Percentiles rank a stretch among this genome's conserved stretches.
Conservation (phyloP, 2,113 vertebrate species). For the Cardinalis cardinalis region DNA sequence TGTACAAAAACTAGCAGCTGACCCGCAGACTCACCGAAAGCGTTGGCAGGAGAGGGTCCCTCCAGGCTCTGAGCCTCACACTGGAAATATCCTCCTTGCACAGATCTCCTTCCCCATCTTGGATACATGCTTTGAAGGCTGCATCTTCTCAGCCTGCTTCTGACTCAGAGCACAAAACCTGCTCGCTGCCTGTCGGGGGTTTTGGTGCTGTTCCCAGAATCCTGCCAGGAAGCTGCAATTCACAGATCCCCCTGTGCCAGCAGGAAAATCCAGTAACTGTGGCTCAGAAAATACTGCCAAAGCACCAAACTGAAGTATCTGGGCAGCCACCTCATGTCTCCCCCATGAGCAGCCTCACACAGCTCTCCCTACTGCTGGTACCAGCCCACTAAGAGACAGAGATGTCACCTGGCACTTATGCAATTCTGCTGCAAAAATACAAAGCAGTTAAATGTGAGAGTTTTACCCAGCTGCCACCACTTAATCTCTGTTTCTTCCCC, state of each 20-base stretch:
- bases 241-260: neutral
- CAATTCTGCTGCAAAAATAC: neutral
- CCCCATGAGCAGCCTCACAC: neutral
- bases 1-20: neutral
- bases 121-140: neutral
- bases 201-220: conserved; percentile 49
- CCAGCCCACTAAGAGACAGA: neutral
- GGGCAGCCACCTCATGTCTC: neutral
- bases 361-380: neutral
- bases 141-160: conserved; percentile 34
- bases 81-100: neutral
- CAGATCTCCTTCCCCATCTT: neutral
- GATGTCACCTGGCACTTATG: conserved; percentile 3
- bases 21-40: neutral
- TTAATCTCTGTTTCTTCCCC: neutral
- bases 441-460: neutral
- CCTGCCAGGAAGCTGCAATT: neutral
- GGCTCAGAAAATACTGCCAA: neutral
- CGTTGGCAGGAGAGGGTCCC: neutral
- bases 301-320: neutral
- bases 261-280: neutral
- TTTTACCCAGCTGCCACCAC: neutral
- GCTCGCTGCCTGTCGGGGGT: neutral
- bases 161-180: conserved; percentile 37
- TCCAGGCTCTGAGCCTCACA: neutral